phyloP scores from a whole-genome alignment of 2,888 invertebrate genomes.

The Arctia plantaginis region DNA sequence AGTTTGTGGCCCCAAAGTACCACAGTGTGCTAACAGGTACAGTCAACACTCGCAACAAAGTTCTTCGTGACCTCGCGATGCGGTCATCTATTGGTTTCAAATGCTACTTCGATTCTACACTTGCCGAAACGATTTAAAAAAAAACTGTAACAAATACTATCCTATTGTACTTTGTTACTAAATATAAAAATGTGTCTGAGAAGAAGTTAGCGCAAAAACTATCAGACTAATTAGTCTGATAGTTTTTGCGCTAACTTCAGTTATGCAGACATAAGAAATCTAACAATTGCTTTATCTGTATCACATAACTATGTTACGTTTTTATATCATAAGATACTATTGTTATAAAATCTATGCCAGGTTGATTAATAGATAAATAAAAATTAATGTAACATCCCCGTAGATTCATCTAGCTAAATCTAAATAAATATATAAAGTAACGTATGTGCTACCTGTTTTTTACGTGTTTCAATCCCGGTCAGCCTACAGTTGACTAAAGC shows the following conservation, averaged over 20 bases:
- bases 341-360: not conserved
- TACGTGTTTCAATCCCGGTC: not conserved
- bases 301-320: not conserved
- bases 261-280: not conserved
- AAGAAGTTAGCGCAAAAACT: not conserved
- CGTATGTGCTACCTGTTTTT: not conserved
- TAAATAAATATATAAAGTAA: too few species aligned
- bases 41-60: conserved; percentile 36
- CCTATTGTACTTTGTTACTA: not conserved
- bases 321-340: not conserved
- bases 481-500: not conserved
- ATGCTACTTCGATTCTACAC: not conserved
- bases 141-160: not conserved
- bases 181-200: not conserved
- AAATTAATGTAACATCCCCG: too few species aligned
- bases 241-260: not conserved
- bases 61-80: conserved; percentile 39
- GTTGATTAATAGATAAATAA: not conserved
- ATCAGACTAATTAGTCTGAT: not conserved
- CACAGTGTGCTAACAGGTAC: conserved; percentile 11
- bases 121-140: not conserved
- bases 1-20: conserved; percentile 30
- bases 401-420: not conserved
- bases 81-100: not conserved
- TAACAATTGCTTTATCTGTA: not conserved